Conservation (phyloP, 2,888 invertebrate genomes). For the Drosophila nr. medialis region DNA sequence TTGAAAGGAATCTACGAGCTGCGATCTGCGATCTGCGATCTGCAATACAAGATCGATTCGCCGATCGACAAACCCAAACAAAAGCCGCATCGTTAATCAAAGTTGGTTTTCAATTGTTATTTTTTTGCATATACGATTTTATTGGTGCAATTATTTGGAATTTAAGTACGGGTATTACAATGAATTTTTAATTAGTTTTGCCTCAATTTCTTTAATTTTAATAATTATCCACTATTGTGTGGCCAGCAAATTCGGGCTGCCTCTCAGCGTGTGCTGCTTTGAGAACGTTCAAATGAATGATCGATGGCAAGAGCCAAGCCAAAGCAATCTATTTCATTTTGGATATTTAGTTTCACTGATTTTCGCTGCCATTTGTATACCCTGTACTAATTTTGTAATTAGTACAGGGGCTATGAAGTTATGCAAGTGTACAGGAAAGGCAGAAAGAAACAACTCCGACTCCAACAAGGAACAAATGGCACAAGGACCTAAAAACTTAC, state of each 20-base stretch:
- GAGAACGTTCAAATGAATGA: neutral
- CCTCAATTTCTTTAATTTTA: constrained; percentile 44
- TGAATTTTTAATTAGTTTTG: constrained; percentile 52
- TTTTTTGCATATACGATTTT: constrained; percentile 38
- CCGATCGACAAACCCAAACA: constrained; percentile 35
- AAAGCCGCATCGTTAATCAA: constrained; percentile 59
- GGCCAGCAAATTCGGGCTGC: constrained; percentile 13
- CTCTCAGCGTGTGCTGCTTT: constrained; percentile 4
- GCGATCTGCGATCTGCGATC: constrained; percentile 5
- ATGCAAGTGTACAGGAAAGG: neutral
- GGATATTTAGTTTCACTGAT: neutral
- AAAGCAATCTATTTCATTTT: neutral
- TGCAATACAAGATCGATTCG: neutral
- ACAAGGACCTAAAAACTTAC: neutral
- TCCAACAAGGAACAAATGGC: neutral
- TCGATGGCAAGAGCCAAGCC: neutral
- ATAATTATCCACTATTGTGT: constrained; percentile 45
- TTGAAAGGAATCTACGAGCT: constrained; percentile 56
- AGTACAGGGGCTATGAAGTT: neutral
- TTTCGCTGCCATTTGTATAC: neutral
- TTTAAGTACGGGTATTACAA: constrained; percentile 49
- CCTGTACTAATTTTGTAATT: neutral
- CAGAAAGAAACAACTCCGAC: neutral
- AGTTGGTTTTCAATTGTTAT: neutral
- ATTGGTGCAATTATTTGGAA: constrained; percentile 56